Conservation (phyloP, 2,797 vertebrate genomes). For the Tadarida brasiliensis region DNA sequence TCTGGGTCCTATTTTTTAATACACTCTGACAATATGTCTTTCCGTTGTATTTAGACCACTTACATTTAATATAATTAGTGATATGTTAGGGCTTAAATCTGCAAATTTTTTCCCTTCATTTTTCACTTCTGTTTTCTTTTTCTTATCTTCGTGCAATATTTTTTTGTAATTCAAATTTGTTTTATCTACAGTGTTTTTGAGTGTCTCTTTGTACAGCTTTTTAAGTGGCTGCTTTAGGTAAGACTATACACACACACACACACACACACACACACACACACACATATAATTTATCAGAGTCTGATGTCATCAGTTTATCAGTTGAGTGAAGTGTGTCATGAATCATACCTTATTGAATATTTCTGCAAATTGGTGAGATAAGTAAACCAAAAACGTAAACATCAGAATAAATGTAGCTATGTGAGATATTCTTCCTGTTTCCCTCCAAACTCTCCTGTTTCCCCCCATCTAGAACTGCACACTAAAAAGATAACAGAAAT, state of each 20-base stretch:
- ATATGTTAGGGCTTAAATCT: background rate
- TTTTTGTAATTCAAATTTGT: slow-evolving; percentile 54
- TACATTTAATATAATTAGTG: slow-evolving; percentile 41
- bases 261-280: too few species aligned
- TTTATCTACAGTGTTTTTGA: background rate
- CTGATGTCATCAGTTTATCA: background rate
- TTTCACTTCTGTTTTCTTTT: slow-evolving; percentile 26
- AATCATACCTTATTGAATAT: background rate
- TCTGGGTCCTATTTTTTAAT: background rate
- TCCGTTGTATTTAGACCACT: slow-evolving; percentile 10
- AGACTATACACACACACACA: background rate
- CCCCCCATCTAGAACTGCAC: background rate
- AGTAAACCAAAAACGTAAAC: slow-evolving; percentile 30
- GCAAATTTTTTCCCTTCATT: background rate
- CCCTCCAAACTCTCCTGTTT: background rate
- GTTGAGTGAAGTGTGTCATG: background rate
- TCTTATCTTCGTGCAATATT: background rate
- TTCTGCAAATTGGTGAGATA: background rate
- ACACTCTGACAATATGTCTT: background rate
- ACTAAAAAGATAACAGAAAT: background rate
- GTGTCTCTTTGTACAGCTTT: background rate
- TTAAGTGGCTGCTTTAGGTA: background rate
- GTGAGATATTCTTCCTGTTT: background rate
- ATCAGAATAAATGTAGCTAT: background rate
- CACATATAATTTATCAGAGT: background rate